These are phyloP conservation scores for Premnoplex brunnescens DNA, from an alignment of 2,797 vertebrate genomes.

Conservation along the genomic window DNA sequence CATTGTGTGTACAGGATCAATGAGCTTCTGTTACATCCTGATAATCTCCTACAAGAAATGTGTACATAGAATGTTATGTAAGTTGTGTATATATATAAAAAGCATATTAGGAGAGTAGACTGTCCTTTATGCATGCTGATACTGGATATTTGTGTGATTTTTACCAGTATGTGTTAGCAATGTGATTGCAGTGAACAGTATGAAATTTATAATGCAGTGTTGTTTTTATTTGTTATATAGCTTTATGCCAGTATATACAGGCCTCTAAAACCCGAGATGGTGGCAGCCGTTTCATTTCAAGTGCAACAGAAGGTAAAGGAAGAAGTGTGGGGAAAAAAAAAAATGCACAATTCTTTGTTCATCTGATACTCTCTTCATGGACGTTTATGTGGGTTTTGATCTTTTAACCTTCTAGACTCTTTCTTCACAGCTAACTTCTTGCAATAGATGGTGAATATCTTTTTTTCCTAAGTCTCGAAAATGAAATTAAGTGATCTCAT, in stretches of 20 bases:
- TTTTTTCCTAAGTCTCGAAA: not conserved
- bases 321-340: conserved; percentile 33
- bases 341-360: conserved; percentile 40
- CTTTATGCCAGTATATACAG: conserved; percentile 99
- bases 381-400: conserved; percentile 75
- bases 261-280: conserved; percentile 98
- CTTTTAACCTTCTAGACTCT: conserved; percentile 78
- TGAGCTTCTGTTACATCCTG: not conserved
- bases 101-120: not conserved
- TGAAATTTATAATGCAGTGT: conserved; percentile 81
- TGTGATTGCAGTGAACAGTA: not conserved
- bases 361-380: conserved; percentile 58
- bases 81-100: not conserved
- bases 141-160: not conserved
- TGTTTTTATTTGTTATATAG: conserved; percentile 97
- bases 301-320: conserved; percentile 94
- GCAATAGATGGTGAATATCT: conserved; percentile 51
- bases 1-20: not conserved
- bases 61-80: not conserved
- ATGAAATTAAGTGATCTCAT: not conserved
- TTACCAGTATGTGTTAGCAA: not conserved
- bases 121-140: not conserved
- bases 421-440: conserved; percentile 64
- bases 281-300: conserved; percentile 91
- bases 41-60: not conserved